A percentile compares a stretch with the other conserved stretches of the same genome.
phyloP scores from a whole-genome alignment of 1,140 invertebrate species.

The Drosophila persimilis region DNA sequence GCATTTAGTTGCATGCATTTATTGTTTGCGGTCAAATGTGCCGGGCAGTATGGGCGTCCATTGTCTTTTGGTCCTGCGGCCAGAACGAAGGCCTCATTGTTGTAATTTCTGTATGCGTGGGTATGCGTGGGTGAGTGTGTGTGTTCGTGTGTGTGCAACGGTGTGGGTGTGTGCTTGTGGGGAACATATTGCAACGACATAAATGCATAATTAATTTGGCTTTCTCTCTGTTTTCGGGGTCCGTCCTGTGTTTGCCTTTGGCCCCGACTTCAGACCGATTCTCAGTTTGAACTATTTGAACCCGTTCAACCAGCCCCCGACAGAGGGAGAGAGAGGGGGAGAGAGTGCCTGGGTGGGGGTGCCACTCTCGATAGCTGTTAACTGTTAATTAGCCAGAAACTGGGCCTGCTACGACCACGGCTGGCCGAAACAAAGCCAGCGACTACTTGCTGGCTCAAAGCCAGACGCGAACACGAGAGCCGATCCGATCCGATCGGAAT shows the following conservation, averaged over 20 bases:
- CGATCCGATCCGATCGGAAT: not conserved
- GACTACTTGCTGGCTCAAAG: no score
- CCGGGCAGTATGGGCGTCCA: constrained; percentile 45
- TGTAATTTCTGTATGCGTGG: constrained; percentile 36
- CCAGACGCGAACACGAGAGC: constrained; percentile 1
- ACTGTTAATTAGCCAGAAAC: constrained; percentile 17
- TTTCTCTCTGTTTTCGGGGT: constrained; percentile 53
- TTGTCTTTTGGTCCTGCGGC: constrained; percentile 59
- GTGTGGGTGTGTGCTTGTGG: constrained; percentile 28
- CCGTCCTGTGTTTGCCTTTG: constrained; percentile 20
- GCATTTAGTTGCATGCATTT: constrained; percentile 80
- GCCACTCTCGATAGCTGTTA: constrained; percentile 19
- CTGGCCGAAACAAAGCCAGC: no score
- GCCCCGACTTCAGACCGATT: constrained; percentile 43
- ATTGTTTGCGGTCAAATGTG: constrained; percentile 78
- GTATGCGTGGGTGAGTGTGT: no score
- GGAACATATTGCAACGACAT: constrained; percentile 76
- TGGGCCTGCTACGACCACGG: no score
- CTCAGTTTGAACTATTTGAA: constrained; percentile 47
- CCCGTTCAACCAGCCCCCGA: not conserved
- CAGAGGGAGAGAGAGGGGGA: not conserved
- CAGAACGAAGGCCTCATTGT: constrained; percentile 54
- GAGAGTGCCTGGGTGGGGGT: no score
- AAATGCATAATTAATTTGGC: constrained; percentile 81
- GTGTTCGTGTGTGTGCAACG: not conserved